phyloP scores from a whole-genome alignment of 2,888 invertebrate species.

The Gymnosoma rotundatum region DNA sequence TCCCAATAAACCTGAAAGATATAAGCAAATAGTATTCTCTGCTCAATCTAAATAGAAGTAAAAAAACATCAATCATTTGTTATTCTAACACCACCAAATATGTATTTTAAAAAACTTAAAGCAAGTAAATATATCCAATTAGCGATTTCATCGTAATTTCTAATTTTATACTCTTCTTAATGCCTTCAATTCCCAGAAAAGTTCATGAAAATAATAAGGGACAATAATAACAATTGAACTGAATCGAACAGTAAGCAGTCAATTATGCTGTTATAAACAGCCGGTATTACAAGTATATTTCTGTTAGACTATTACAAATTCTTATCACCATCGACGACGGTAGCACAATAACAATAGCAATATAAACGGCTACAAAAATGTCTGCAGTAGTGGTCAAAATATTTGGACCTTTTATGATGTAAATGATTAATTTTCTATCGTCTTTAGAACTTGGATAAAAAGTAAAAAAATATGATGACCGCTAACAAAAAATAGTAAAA shows the following conservation, averaged over 20 bases:
- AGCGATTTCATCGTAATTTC: slow-evolving; percentile 34
- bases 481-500: too few species aligned
- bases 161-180: not conserved
- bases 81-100: too few species aligned
- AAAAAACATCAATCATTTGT: too few species aligned
- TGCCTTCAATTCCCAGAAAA: slow-evolving; percentile 9
- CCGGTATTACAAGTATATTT: slow-evolving; percentile 35
- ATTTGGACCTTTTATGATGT: too few species aligned
- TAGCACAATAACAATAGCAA: slow-evolving; percentile 24
- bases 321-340: slow-evolving; percentile 32
- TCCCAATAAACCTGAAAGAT: too few species aligned
- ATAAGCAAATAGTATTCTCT: too few species aligned
- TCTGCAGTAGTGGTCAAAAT: not conserved
- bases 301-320: slow-evolving; percentile 24
- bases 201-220: slow-evolving; percentile 36
- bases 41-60: too few species aligned
- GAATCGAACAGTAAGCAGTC: slow-evolving; percentile 65
- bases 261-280: slow-evolving; percentile 64
- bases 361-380: too few species aligned
- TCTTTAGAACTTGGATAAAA: too few species aligned
- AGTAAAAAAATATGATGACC: too few species aligned
- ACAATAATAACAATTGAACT: slow-evolving; percentile 61
- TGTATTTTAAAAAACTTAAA: too few species aligned
- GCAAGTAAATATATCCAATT: not conserved
- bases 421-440: too few species aligned